A percentile compares a stretch with the other conserved stretches of the same genome.
These are phyloP conservation scores for sheep (Ovis aries) DNA, from an alignment of 2,113 vertebrate species.

Conservation along the genomic window DNA sequence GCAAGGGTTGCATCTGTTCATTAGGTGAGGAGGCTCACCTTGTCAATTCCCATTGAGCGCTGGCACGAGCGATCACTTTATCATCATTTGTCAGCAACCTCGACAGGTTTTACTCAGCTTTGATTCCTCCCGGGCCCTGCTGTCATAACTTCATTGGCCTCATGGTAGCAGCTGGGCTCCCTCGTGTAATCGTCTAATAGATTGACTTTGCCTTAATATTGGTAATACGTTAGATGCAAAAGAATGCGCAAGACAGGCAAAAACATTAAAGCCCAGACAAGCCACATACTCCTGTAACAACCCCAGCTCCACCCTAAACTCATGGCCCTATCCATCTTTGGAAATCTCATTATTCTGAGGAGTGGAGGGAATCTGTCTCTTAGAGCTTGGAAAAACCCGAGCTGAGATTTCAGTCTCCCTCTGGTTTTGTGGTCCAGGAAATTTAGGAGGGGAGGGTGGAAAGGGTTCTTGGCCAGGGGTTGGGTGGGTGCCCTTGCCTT, in stretches of 20 bases:
- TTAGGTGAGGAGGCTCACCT: conserved; percentile 88
- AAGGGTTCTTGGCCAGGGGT: not conserved
- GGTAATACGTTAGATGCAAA: conserved; percentile 66
- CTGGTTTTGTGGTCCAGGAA: not conserved
- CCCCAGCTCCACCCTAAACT: not conserved
- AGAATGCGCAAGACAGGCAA: not conserved
- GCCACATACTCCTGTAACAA: not conserved
- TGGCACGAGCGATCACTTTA: conserved; percentile 93
- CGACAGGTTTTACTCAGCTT: conserved; percentile 87
- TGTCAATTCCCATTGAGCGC: conserved; percentile 90
- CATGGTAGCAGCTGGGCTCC: conserved; percentile 75
- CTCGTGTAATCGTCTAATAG: conserved; percentile 78
- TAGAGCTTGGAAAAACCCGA: not conserved
- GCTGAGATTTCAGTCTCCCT: not conserved
- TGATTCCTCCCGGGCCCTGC: conserved; percentile 81
- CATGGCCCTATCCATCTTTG: conserved; percentile 17
- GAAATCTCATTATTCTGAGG: conserved; percentile 31
- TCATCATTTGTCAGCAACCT: conserved; percentile 95
- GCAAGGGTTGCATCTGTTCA: conserved; percentile 87
- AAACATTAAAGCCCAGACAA: not conserved
- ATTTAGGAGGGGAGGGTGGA: not conserved
- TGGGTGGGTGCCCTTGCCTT: not conserved
- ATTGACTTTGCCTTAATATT: conserved; percentile 75
- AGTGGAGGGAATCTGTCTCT: not conserved
- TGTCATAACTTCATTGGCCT: conserved; percentile 86